These are phyloP conservation scores for Ramazzottius varieornatus DNA, from an alignment of 2,888 invertebrate genomes.

Conservation along the genomic window DNA sequence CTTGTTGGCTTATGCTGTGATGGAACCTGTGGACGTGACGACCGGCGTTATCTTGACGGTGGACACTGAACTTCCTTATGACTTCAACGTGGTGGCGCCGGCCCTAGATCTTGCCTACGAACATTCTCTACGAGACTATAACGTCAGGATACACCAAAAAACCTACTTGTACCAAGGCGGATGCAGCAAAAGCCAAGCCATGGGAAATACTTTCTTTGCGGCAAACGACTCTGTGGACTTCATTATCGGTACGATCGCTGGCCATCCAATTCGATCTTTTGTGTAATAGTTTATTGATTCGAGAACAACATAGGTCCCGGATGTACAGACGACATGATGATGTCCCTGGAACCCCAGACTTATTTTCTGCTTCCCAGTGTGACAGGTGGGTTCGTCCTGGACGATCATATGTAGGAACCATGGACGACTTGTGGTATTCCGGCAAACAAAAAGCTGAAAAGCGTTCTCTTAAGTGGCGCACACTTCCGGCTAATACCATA, in stretches of 20 bases:
- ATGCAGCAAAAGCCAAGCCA: neutral
- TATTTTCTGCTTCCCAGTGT: neutral
- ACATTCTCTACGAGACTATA: neutral
- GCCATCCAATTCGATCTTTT: too few relatives aligned
- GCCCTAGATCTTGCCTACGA: neutral
- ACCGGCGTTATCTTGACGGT: neutral
- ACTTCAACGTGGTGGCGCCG: neutral
- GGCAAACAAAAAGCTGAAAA: neutral
- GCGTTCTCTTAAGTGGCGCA: too few relatives aligned
- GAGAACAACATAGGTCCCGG: too few relatives aligned
- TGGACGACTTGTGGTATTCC: too few relatives aligned
- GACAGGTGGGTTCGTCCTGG: neutral
- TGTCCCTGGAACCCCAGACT: neutral
- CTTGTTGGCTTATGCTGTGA: too few relatives aligned
- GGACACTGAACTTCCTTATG: neutral
- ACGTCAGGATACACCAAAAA: neutral
- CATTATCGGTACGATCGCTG: neutral
- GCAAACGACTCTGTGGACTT: neutral
- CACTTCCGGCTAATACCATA: too few relatives aligned
- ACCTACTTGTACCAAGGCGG: neutral
- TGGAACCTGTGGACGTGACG: too few relatives aligned
- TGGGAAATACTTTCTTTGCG: neutral
- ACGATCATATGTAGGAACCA: too few relatives aligned
- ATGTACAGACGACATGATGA: constrained; percentile 1
- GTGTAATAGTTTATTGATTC: too few relatives aligned